Base-by-base conservation (phyloP, 2,797 vertebrate species). In the Staurois parvus region DNA sequence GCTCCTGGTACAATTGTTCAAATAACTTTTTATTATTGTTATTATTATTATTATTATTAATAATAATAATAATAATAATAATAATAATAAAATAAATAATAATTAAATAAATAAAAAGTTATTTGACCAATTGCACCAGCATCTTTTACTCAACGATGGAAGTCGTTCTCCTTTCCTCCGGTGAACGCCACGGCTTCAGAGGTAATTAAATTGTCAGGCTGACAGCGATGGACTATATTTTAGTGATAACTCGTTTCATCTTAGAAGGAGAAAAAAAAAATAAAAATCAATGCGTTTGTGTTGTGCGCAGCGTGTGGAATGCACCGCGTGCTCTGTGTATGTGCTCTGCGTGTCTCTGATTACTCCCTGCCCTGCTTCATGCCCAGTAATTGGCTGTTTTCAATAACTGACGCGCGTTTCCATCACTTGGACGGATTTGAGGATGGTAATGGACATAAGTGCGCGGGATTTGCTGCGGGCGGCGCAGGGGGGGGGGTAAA, bases 211-310 rank as follows among this genome's bases (percentile, higher is more conserved):
- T 70, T 79, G 69, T 80, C 76, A 80, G 45, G 69, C 34, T 84
- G 81, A 62, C 70, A 74, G 59, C 52, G 17, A 62, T 81, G 42
- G 76, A 81, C 77, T 85, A 85, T 81, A 85, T 85, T 81, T 85
- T 85, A 81, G 72, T 75, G 84, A 85, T 81, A 81, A 81, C 84
- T 79, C 80, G 77, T 85, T 85, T 80, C 77, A 68, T 80, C 70
- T 70, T 30, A 69, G 76, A 66, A 45, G 29, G 67, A 45, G 48
- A 48, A 84, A 75, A 76, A 73, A 67, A 56, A 8, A 9, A 37
- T 9, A 37, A 37, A 37, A 79, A 74, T 85, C 69, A 85, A 85
- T 85, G 67, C 75, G 77, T 79, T 75, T 79, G 26, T 64, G 48
- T 40, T 79, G 37, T 48, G 29, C 30, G 70, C 42, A 26, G 40